A percentile compares a stretch with the other conserved stretches of the same genome.
phyloP scores from a whole-genome alignment of 1,140 invertebrate genomes.

The Neomicropteryx cornuta region DNA sequence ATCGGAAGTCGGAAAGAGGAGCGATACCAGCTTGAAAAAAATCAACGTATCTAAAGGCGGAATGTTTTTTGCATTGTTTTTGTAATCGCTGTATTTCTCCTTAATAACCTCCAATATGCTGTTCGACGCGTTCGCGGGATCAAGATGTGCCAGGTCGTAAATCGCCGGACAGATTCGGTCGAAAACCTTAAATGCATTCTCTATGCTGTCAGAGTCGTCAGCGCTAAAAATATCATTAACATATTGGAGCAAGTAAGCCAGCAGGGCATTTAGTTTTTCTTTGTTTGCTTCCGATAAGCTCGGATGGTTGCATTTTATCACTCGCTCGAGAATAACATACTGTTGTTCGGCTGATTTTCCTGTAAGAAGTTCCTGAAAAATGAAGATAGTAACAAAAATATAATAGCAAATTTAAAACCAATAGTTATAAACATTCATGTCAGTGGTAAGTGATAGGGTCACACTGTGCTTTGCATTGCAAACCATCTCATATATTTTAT shows the following conservation, averaged over 20 bases:
- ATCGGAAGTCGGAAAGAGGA: constrained; percentile 81
- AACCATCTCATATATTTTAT: too few relatives aligned
- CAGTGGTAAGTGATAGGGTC: too few relatives aligned
- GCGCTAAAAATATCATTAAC: constrained; percentile 50
- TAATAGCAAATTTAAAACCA: neutral
- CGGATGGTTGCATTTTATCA: constrained; percentile 79
- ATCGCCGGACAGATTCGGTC: constrained; percentile 54
- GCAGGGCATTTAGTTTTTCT: constrained; percentile 59
- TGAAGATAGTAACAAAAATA: constrained; percentile 7
- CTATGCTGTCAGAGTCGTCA: constrained; percentile 34
- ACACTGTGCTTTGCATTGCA: too few relatives aligned
- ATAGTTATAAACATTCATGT: constrained; percentile 1
- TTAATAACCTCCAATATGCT: constrained; percentile 57
- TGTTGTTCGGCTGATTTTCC: constrained; percentile 50
- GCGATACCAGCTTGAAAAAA: constrained; percentile 64
- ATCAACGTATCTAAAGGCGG: constrained; percentile 64
- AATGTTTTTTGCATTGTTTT: constrained; percentile 47
- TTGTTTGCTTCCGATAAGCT: constrained; percentile 66
- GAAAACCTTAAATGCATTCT: constrained; percentile 47
- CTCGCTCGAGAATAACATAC: constrained; percentile 60
- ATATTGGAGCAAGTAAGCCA: constrained; percentile 63
- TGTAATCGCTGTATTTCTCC: constrained; percentile 60
- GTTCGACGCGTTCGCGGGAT: constrained; percentile 51
- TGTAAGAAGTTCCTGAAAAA: constrained; percentile 44
- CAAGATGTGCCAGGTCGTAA: constrained; percentile 61